Conservation (phyloP, 2,888 invertebrate species). For the Temnothorax rugatulus region DNA sequence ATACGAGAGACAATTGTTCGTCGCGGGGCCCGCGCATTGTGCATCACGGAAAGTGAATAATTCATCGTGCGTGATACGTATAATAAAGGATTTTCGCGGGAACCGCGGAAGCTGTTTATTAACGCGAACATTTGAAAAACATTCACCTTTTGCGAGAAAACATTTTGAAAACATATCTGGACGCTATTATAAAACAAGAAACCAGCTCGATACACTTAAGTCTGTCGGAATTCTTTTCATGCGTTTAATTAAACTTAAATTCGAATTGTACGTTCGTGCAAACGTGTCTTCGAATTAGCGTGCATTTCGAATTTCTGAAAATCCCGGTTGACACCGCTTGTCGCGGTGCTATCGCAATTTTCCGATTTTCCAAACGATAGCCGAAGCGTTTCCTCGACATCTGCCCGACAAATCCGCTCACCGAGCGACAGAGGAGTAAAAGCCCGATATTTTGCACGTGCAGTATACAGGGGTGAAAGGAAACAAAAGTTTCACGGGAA, state of each 20-base stretch:
- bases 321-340: not conserved
- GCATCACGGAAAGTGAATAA: slow-evolving; percentile 49
- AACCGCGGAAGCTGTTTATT: not conserved
- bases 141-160: not conserved
- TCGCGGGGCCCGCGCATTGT: slow-evolving; percentile 23
- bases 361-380: slow-evolving; percentile 9
- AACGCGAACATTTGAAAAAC: not conserved
- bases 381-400: slow-evolving; percentile 32
- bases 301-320: slow-evolving; percentile 14
- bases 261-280: not conserved
- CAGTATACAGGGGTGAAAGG: slow-evolving; percentile 18
- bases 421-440: slow-evolving; percentile 24
- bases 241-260: not conserved
- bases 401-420: slow-evolving; percentile 11
- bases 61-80: slow-evolving; percentile 33
- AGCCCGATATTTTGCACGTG: slow-evolving; percentile 60
- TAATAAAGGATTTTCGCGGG: slow-evolving; percentile 31
- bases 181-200: not conserved
- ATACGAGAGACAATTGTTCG: slow-evolving; percentile 46
- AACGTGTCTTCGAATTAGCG: not conserved
- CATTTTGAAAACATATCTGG: not conserved
- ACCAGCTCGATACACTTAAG: too few species aligned
- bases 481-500: slow-evolving; percentile 72
- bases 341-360: not conserved
- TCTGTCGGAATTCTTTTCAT: not conserved